Base-by-base conservation (phyloP, 2,113 vertebrate genomes). In the Corvus moneduloides region DNA sequence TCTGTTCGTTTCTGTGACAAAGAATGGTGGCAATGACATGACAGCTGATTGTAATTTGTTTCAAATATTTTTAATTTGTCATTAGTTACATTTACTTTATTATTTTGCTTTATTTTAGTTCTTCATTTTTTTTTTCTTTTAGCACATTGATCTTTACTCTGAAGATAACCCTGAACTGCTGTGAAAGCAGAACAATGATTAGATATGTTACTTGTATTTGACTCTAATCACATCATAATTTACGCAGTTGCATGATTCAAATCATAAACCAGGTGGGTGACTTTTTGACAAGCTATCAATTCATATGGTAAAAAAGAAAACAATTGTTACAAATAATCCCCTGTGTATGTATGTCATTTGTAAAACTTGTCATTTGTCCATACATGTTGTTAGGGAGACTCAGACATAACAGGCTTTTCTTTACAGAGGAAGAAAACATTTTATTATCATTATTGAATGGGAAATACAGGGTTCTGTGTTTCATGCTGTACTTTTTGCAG, bases 91-190 rank as follows among this genome's bases (percentile, higher is more conserved):
- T 97, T 95, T 87, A 90, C 90, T 84, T 98, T 98, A 95, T 97
- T 97, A 97, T 98, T 98, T 98, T 93, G 96, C 96, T 97, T 97
- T 96, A 84, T 98, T 98, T 98, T 98, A 97, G 97, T 98, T 98
- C 96, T 96, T 90, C 93, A 97, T 93, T 97, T 97, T 98, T 94
- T 94, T 98, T 98, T 98, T 96, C 97, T 98, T 99, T 98, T 98
- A 99, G 99, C 98, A 96, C 98, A 98, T 98, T 98, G 98, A 98
- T 97, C 98, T 98, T 98, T 98, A 94, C 98, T 96, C 97, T 95
- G 98, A 84, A 98, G 98, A 98, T 96, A 97, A 91, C 92, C 96
- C 94, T 92, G 92, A 98, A 97, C 95, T 96, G 96, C 97, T 97
- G 96, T 97, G 97, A 92, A 93, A 93, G 95, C 97, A 97, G 97